Conservation (phyloP, 64 coral and sea anemone genomes). For the Porites lutea region DNA sequence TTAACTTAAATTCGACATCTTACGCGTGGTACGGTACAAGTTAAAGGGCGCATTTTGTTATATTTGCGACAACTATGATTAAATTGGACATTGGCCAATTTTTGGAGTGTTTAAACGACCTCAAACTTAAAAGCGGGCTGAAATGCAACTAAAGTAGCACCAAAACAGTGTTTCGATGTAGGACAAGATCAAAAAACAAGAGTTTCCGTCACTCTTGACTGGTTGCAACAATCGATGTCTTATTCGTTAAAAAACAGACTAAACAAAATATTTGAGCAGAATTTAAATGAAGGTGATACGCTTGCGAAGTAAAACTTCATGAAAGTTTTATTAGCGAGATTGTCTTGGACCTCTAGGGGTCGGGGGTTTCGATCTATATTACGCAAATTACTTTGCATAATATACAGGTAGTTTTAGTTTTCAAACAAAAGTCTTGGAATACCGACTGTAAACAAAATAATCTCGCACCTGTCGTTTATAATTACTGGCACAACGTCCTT, state of each 20-base stretch:
- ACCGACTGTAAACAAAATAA: not conserved
- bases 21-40: too few relatives aligned
- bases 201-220: too few relatives aligned
- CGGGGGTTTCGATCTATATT: not conserved
- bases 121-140: too few relatives aligned
- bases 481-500: not conserved
- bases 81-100: too few relatives aligned
- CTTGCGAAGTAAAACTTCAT: not conserved
- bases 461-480: conserved; percentile 16
- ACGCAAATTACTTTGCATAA: conserved; percentile 11
- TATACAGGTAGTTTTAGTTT: conserved; percentile 14
- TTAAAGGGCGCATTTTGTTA: too few relatives aligned
- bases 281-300: not conserved
- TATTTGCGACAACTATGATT: too few relatives aligned
- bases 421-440: conserved; percentile 22
- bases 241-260: not conserved
- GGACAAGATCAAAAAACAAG: not conserved
- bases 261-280: not conserved
- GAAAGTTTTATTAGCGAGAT: conserved; percentile 12
- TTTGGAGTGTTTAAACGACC: too few relatives aligned
- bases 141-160: too few relatives aligned
- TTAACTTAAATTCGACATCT: too few relatives aligned
- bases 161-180: not conserved
- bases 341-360: conserved; percentile 4
- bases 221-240: too few relatives aligned